Base-by-base conservation (phyloP, 2,888 invertebrate species). In the Caenorhabditis plicata region DNA sequence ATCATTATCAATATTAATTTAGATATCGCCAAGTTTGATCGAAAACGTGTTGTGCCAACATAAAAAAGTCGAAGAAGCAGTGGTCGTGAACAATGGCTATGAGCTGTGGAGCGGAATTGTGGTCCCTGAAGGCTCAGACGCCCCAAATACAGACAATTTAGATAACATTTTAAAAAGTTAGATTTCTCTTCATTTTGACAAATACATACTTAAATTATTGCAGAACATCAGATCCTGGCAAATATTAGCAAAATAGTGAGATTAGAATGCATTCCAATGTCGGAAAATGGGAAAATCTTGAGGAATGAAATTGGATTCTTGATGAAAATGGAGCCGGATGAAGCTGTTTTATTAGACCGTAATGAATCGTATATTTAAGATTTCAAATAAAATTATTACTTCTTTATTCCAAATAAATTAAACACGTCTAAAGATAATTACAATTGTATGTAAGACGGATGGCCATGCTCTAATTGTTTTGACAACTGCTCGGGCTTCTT, bases 181-280 rank as follows among this genome's bases (percentile, higher is more conserved):
- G 20, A 29, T 29, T 29, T 29, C 11, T 29, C 29, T 29, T 7
- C 8, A 29, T 29, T 29, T 29, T 29, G 7, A 29, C 8, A 29
- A 29, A n/a, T 9, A 33, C 13, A 33, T n/a, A 9, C 17, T 15
- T 9, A 33, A 9, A 5, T 45, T 23, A 8, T 52, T 58, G 46
- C 38, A 60, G 63, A 52, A 23, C 33, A 60, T 41, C 17, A 49
- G 7, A 43, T 63, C 13, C 25, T 44, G 11, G 25, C 64, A 11
- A 47, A 52, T 4, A 48, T 67, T 15, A 32, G 39, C 15, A 64
- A 52, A 31, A 22, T 61, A 3, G 22, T 51, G 8, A 15, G 61
- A 11, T 40, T 67, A 11, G 67, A 67, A 36, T 64, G 64, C 32
- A 57, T 67, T 45, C 67, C 67, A 22, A 46, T 63, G 44, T 51